A percentile compares a stretch with the other conserved stretches of the same genome.
Conservation (phyloP, 2,888 invertebrate genomes). For the Escarpia spicata region DNA sequence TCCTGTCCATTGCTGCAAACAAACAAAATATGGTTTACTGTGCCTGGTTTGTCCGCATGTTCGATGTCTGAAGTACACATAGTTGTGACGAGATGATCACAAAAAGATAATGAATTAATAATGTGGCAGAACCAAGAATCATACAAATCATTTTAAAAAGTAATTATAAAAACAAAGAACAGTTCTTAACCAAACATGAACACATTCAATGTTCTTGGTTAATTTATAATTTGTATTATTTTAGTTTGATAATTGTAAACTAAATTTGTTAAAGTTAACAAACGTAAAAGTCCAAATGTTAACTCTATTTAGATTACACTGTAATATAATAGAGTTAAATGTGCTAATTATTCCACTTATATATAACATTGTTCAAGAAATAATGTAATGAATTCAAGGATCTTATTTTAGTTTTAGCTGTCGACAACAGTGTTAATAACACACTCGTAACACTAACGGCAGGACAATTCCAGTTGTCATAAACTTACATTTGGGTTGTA, state of each 20-base stretch:
- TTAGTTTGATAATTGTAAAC: neutral
- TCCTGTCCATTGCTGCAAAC: conserved; percentile 46
- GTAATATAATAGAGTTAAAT: neutral
- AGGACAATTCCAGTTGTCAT: neutral
- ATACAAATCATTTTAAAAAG: neutral
- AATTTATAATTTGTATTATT: neutral
- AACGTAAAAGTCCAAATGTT: neutral
- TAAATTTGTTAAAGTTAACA: neutral
- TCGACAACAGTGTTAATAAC: too few species aligned
- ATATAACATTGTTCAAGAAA: neutral
- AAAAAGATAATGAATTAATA: neutral
- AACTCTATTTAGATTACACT: neutral
- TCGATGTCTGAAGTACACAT: neutral
- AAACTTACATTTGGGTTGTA: conserved; percentile 50
- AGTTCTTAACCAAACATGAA: neutral
- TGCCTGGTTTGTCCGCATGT: neutral
- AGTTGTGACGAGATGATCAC: neutral
- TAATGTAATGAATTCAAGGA: neutral
- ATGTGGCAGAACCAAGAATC: neutral
- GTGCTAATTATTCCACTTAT: neutral
- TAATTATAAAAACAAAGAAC: neutral
- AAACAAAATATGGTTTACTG: neutral
- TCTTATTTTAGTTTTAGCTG: too few species aligned
- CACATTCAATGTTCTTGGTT: neutral
- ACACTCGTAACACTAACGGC: neutral